These are phyloP conservation scores for Pseudopipra pipra DNA, from an alignment of 2,113 vertebrate genomes.

Conservation along the genomic window DNA sequence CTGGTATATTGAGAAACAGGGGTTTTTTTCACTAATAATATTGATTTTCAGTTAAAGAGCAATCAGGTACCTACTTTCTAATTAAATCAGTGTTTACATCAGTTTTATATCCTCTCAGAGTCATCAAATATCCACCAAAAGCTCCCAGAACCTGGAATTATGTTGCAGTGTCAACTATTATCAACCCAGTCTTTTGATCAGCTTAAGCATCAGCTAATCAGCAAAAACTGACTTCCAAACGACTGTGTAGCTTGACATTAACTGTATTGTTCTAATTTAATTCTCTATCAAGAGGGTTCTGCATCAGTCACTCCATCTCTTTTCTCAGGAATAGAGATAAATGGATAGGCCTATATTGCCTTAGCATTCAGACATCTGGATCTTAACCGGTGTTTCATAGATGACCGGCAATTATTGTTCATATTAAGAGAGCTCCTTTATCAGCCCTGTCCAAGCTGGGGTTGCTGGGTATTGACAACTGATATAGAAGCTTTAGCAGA, in stretches of 20 bases:
- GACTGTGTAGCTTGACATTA: neutral
- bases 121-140: neutral
- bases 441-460: neutral
- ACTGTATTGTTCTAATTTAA: neutral
- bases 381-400: neutral
- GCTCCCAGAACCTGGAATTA: neutral
- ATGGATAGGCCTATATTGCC: neutral
- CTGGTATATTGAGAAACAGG: accelerated
- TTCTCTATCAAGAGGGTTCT: neutral
- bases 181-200: neutral
- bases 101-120: neutral
- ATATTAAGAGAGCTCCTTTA: neutral
- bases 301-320: neutral
- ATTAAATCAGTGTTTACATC: neutral
- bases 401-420: neutral
- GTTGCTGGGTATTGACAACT: neutral
- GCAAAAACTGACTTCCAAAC: neutral
- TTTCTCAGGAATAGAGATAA: neutral
- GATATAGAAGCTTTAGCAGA: neutral
- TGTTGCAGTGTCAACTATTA: neutral
- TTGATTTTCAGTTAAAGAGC: neutral
- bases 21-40: neutral
- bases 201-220: neutral
- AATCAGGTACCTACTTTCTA: neutral
- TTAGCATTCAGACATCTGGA: neutral